Base-by-base conservation (phyloP, 2,888 invertebrate species). In the Temnothorax ravouxi region DNA sequence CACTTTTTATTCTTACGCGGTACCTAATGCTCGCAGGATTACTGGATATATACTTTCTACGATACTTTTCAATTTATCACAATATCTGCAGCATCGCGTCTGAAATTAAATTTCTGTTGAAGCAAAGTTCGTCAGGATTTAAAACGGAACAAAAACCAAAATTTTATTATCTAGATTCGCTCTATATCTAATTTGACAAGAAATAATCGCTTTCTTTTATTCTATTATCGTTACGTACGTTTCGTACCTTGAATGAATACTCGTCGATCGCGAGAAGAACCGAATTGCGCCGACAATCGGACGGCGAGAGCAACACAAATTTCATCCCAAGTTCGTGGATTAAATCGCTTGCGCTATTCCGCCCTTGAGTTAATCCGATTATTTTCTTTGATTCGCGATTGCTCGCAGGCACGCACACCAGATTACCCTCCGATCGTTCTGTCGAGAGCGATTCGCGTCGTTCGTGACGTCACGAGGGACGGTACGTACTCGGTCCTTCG, bases 331-430 rank as follows among this genome's bases (percentile, higher is more conserved):
- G 81, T 52, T 79, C 21, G 44, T 82, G 59, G 83, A 83, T 83
- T 56, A 83, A 82, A 83, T 83, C 69, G 56, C 62, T 83, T 54
- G 83, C 71, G 54, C 52, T 72, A 64, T 38, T 29, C 77, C 77
- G 67, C 85, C 56, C 52, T 59, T 69, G 61, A 86, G 83, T 85
- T 88, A 89, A 90, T 90, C 89, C 90, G 90, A 89, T 89, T 89
- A 90, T 84, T 90, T 90, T 88, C 88, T 90, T 88, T 90, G 90
- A 90, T 89, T 90, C 88, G 88, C 76, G 88, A 89, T 88, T 90
- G 89, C 85, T 88, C 90, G 90, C 85, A 87, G 87, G 88, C 85
- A 88, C 83, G 80, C 29, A 88, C 69, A 38, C 15, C 52, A 71
- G 61, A 72, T 76, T 56, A 64, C 86, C 88, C 86, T 72, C 61